A percentile compares a stretch with the other conserved stretches of the same genome.
phyloP scores from a whole-genome alignment of 2,113 vertebrate genomes.

The Chitala chitala region DNA sequence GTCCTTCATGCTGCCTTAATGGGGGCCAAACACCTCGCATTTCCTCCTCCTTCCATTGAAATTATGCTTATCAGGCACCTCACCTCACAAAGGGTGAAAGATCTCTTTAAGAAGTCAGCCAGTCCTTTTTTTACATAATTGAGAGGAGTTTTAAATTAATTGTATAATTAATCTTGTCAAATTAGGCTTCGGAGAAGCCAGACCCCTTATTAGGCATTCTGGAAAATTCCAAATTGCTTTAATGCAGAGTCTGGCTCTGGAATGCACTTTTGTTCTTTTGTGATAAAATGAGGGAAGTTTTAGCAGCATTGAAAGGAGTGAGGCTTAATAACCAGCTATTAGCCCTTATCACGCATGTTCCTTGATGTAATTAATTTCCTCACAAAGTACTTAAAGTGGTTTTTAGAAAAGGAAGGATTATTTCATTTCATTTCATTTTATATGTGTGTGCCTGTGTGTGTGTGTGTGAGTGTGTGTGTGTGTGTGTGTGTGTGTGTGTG shows the following conservation, averaged over 20 bases:
- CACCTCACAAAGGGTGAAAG: slow-evolving; percentile 59
- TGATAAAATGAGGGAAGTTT: slow-evolving; percentile 52
- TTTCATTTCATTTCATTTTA: too few species aligned
- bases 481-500: slow-evolving; percentile 24
- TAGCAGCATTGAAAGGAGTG: slow-evolving; percentile 43
- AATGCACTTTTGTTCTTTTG: slow-evolving; percentile 62
- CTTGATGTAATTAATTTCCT: slow-evolving; percentile 62
- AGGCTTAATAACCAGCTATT: slow-evolving; percentile 60
- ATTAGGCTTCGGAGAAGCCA: slow-evolving; percentile 66
- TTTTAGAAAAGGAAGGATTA: slow-evolving; percentile 38
- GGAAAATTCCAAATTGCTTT: slow-evolving; percentile 66
- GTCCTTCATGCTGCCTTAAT: slow-evolving; percentile 37
- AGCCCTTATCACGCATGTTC: slow-evolving; percentile 59
- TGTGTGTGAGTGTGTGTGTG: too few species aligned
- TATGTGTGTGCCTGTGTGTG: too few species aligned
- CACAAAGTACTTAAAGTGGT: slow-evolving; percentile 50
- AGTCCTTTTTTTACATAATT: slow-evolving; percentile 65
- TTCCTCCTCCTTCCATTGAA: slow-evolving; percentile 55
- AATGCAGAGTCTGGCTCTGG: slow-evolving; percentile 60
- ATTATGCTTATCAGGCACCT: slow-evolving; percentile 67
- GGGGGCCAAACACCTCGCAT: slow-evolving; percentile 54
- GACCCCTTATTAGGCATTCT: slow-evolving; percentile 59
- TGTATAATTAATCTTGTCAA: slow-evolving; percentile 74
- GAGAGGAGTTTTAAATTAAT: slow-evolving; percentile 70
- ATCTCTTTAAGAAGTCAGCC: slow-evolving; percentile 56